These are phyloP conservation scores for Ibycter americanus DNA, from an alignment of 2,797 vertebrate genomes.

Conservation along the genomic window DNA sequence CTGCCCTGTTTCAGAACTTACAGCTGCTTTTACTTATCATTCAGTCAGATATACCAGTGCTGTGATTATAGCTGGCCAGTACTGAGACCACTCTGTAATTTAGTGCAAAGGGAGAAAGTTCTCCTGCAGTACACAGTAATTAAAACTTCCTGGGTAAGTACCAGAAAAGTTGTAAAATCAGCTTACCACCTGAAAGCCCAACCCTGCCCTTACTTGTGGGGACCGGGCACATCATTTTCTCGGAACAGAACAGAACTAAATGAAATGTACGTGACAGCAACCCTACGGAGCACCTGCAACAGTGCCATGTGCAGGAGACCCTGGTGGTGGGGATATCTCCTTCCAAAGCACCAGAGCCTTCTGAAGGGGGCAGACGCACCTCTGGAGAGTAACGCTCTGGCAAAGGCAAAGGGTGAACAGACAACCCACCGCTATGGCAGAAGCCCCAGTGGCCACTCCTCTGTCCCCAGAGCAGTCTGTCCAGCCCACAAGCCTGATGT, in stretches of 20 bases:
- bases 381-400: no score
- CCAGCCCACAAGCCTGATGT: background rate
- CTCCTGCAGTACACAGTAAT: background rate
- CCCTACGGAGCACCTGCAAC: background rate
- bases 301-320: rapidly evolving
- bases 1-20: background rate
- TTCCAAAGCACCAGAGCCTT: background rate
- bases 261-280: background rate
- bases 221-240: background rate
- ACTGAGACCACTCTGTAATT: background rate
- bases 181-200: background rate
- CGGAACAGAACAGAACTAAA: background rate
- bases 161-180: background rate
- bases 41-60: background rate
- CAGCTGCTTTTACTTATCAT: background rate
- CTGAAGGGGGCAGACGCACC: background rate
- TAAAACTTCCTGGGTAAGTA: background rate
- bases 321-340: background rate
- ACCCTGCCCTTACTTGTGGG: background rate
- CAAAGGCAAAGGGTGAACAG: background rate
- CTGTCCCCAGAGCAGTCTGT: background rate
- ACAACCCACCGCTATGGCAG: background rate
- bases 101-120: background rate
- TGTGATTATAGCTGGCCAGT: background rate
- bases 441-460: background rate